Base-by-base conservation (phyloP, 2,797 vertebrate genomes). In the Diglossa cyanea region DNA sequence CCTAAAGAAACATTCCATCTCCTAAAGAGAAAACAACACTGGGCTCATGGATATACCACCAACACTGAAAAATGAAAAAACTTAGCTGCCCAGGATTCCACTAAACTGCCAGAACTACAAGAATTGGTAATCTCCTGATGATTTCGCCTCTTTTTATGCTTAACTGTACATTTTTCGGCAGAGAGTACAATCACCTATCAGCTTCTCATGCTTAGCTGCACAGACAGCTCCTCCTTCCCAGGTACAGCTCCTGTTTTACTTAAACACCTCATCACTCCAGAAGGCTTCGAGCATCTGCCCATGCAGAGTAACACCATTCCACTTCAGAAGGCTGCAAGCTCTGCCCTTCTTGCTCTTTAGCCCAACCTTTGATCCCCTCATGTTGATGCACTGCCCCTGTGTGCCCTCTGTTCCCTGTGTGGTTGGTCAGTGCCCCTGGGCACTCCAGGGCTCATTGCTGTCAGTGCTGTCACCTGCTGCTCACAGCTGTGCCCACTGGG, bases 311-410 rank as follows among this genome's bases (percentile, higher is more conserved):
- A 8, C 33, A 17, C 3, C 55, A 2, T 1, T 1, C 7, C 16
- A 26, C 35, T 12, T 1, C 55, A 26, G 57, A 58, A 13, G 6
- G 17, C 8, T 58, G 1, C 35, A 28, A 19, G 35, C 10, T 35
- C 33, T 4, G 21, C n/a, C 7, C 10, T 25, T 11, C 55, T 28
- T 19, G 35, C 6, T 39, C 57, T 28, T 39, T 1, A 37, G 57
- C 57, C 57, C 2, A 2, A 8, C 25, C 35, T 58, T 39, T 19
- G 0, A 58, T 19, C 11, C 57, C 54, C 25, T 9, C 25, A 0
- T 19, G 57, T 19, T 58, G 5, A 8, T 58, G 57, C 57, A 6
- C 4, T 19, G 57, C 57, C 1, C 35, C 57, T 58, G 35, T 37
- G 57, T 58, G 57, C 57, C 57, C 57, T 37, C 57, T 58, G 57